A percentile compares a stretch with the other conserved stretches of the same genome.
Conservation (phyloP, 1,140 invertebrate genomes). For the Drosophila serrata region DNA sequence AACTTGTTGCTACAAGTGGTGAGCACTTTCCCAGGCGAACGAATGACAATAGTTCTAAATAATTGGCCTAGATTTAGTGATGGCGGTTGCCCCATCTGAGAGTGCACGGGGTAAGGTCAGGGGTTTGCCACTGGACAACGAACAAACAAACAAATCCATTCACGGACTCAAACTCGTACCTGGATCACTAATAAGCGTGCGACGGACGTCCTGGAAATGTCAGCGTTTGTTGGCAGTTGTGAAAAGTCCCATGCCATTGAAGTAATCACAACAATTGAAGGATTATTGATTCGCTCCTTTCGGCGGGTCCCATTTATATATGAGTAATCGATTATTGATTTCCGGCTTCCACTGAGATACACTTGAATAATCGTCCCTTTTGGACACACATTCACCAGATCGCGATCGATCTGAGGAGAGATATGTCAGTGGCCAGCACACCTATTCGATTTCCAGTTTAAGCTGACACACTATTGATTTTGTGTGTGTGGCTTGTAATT, state of each 20-base stretch:
- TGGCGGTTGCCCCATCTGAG: background rate
- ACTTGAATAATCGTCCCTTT: background rate
- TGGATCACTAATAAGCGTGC: conserved; percentile 49
- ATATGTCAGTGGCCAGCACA: background rate
- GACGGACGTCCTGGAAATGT: conserved; percentile 47
- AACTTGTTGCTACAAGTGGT: conserved; percentile 45
- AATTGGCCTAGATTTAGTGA: conserved; percentile 41
- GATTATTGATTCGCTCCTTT: conserved; percentile 70
- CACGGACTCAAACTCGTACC: conserved; percentile 33
- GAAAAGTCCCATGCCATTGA: conserved; percentile 77
- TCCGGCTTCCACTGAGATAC: conserved; percentile 12
- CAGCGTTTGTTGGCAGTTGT: conserved; percentile 66
- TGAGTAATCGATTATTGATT: conserved; percentile 79
- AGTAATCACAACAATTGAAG: conserved; percentile 78
- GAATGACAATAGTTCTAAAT: conserved; percentile 44
- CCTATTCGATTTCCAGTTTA: background rate
- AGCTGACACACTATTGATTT: conserved; percentile 34
- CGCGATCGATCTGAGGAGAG: background rate
- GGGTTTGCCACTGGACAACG: background rate
- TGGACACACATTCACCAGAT: background rate
- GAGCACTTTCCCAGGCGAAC: conserved; percentile 19
- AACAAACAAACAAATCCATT: conserved; percentile 48
- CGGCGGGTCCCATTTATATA: conserved; percentile 18
- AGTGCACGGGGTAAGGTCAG: conserved; percentile 8
- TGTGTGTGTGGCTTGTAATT: conserved; percentile 18